These are phyloP conservation scores for Anisognathus igniventris DNA, from an alignment of 2,797 vertebrate species.

Conservation along the genomic window DNA sequence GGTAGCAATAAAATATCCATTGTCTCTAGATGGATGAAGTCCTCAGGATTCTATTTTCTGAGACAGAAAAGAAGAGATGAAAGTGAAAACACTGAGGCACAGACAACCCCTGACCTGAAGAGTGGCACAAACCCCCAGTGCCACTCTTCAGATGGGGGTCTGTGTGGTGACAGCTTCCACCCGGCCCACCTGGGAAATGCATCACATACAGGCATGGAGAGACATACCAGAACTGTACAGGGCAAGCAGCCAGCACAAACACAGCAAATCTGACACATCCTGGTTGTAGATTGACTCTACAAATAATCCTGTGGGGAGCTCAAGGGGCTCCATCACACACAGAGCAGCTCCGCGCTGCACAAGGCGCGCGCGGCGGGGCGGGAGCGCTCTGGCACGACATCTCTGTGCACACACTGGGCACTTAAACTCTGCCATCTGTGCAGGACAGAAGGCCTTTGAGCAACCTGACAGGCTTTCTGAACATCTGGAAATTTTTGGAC, in stretches of 20 bases:
- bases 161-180: neutral
- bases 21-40: neutral
- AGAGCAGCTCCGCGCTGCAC: fast-evolving
- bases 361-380: fast-evolving
- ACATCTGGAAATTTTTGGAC: slow-evolving; percentile 16
- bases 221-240: neutral
- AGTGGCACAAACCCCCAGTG: neutral
- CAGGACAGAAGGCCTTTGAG: neutral
- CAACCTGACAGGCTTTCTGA: neutral
- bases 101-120: neutral
- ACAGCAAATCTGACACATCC: neutral
- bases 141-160: fast-evolving
- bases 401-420: neutral
- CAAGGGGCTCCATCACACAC: neutral
- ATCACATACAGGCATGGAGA: neutral
- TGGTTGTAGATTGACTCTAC: neutral
- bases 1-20: neutral
- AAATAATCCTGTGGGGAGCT: neutral
- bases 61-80: neutral
- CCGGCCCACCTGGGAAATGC: neutral
- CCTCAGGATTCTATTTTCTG: neutral
- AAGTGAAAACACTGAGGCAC: neutral
- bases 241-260: neutral
- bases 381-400: neutral
- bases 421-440: slow-evolving; percentile 17